Base-by-base conservation (phyloP, 2,888 invertebrate species). In the Meiosimyza platycephala region DNA sequence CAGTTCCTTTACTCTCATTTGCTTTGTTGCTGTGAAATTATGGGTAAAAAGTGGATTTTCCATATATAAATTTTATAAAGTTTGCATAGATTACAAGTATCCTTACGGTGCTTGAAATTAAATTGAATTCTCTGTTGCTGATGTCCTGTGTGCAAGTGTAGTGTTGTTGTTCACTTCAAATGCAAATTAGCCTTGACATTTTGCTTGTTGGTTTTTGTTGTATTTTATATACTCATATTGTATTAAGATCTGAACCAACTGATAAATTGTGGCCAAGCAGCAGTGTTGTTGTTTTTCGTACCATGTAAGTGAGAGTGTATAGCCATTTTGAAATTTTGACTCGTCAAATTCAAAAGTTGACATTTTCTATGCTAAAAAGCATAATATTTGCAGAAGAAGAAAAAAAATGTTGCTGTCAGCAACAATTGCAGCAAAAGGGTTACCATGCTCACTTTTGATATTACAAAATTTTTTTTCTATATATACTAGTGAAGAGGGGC, bases 191-290 rank as follows among this genome's bases (percentile, higher is more conserved):
- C 60, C 18, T 57, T 67, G 47, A 7, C 18, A 47, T 55, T 67
- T 13, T 62, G 13, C 4, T 33, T 40, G 50, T 22, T 64, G 64
- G 16, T 22, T 55, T 67, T 15, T 68, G 47, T 48, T 40, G 40
- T 22, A 67, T 11, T 60, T 60, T 59, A 3, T 11, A 3, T 40
- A 16, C 16, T n/a, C 47, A 47, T 48, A 15, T 50, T 55, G 33
- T 77, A 82, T 81, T 82, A 80, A 82, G 82, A 82, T 82, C 80
- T 79, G 79, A 78, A 82, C 78, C 76, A 79, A 77, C 79, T 82
- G 82, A 82, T 82, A 82, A 82, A 82, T 80, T 82, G 81, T 79
- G 82, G 80, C 80, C 80, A 48, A n/a, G 28, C 55, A 57, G 67
- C 57, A 68, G 48, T 22, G 15, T 48, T 68, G 15, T 48, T 68